phyloP scores from a whole-genome alignment of 2,113 vertebrate genomes.

The Cacatua alba region DNA sequence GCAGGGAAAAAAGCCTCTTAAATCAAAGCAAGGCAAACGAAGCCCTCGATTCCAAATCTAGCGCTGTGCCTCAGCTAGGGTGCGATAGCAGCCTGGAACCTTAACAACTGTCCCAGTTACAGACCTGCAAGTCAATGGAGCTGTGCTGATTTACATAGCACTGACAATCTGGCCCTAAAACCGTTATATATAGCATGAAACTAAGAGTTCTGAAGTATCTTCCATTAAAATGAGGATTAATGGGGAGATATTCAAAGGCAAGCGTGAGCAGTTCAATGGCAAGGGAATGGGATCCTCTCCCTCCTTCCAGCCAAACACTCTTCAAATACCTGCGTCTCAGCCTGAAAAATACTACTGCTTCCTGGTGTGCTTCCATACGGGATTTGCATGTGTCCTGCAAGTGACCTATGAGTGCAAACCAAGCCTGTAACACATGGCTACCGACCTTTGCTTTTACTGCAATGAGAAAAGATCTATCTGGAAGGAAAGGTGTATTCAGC shows the following conservation, averaged over 20 bases:
- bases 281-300: neutral
- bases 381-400: neutral
- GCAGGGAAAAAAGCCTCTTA: neutral
- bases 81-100: neutral
- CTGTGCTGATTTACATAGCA: constrained; percentile 46
- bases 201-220: constrained; percentile 14
- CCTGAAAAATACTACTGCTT: neutral
- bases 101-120: constrained; percentile 55
- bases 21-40: neutral
- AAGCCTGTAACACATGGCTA: rapidly evolving
- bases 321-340: neutral
- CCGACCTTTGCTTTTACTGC: neutral
- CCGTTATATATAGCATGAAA: neutral
- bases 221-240: constrained; percentile 33
- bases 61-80: neutral
- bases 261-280: neutral
- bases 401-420: neutral
- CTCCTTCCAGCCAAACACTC: neutral
- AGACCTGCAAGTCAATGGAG: constrained; percentile 22
- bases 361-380: neutral
- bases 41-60: neutral
- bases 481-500: neutral
- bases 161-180: constrained; percentile 40
- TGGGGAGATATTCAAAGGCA: constrained; percentile 20
- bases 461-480: rapidly evolving